These are phyloP conservation scores for Labrus mixtus DNA, from an alignment of 2,113 vertebrate species.

Conservation along the genomic window DNA sequence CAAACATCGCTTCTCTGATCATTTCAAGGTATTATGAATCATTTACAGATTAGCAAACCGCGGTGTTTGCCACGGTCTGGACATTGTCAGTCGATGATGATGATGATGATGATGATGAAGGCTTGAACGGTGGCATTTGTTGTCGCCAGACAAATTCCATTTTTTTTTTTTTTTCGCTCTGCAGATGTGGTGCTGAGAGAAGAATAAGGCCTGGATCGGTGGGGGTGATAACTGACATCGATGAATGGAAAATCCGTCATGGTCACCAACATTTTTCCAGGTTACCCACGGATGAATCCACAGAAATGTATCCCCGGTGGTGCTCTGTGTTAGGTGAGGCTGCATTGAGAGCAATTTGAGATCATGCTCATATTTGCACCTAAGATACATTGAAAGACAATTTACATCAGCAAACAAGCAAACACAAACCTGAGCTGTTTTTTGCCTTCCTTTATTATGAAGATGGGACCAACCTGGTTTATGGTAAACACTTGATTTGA, in stretches of 20 bases:
- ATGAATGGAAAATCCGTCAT: conserved; percentile 33
- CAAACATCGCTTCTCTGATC: conserved; percentile 49
- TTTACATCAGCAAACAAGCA: not conserved
- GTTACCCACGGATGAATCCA: conserved; percentile 1
- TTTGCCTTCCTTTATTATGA: conserved; percentile 19
- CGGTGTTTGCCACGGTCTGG: conserved; percentile 25
- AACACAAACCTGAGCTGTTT: not conserved
- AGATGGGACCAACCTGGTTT: conserved; percentile 60
- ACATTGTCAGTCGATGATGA: conserved; percentile 9
- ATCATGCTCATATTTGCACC: conserved; percentile 9
- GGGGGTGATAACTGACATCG: conserved; percentile 53
- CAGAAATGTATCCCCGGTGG: conserved; percentile 25
- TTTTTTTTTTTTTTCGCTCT: not conserved
- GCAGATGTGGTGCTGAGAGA: conserved; percentile 60
- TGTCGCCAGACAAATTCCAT: conserved; percentile 5
- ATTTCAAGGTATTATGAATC: conserved; percentile 59
- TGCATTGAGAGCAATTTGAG: conserved; percentile 9
- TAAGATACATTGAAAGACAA: conserved; percentile 12
- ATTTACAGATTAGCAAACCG: conserved; percentile 28
- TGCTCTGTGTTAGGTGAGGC: conserved; percentile 21
- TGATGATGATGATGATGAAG: conserved; percentile 15
- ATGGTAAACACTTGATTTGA: conserved; percentile 30
- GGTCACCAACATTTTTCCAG: conserved; percentile 3
- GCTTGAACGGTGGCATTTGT: conserved; percentile 36
- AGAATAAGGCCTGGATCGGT: conserved; percentile 47